phyloP scores from a whole-genome alignment of 2,113 vertebrate species.

The Lethenteron camtschaticum region DNA sequence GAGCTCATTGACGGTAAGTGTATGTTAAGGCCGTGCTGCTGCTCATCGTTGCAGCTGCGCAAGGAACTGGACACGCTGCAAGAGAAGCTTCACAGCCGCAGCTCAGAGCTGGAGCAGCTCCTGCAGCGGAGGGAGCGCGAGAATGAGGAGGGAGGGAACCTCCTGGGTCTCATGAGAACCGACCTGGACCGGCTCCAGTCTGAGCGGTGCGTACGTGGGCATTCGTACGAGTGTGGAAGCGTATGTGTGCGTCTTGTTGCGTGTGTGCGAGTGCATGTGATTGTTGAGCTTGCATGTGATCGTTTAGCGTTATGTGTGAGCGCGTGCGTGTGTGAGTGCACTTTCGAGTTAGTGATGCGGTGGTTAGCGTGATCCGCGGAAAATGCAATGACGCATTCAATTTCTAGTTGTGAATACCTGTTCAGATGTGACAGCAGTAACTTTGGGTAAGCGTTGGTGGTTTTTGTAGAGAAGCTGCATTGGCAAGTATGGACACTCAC shows the following conservation, averaged over 20 bases:
- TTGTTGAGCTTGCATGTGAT: not conserved
- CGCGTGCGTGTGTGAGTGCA: not conserved
- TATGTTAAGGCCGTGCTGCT: no score
- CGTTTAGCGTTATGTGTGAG: not conserved
- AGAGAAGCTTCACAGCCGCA: constrained; percentile 27
- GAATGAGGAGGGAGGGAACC: constrained; percentile 41
- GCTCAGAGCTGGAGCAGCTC: constrained; percentile 37
- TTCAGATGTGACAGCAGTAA: no score
- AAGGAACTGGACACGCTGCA: constrained; percentile 26
- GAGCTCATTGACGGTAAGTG: no score
- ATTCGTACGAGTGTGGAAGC: not conserved
- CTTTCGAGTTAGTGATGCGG: not conserved
- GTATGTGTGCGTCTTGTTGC: not conserved
- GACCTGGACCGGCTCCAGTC: constrained; percentile 32
- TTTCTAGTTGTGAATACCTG: no score
- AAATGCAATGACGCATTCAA: no score
- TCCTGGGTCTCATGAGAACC: constrained; percentile 43
- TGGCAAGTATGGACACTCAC: no score
- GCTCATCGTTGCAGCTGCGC: constrained; percentile 10
- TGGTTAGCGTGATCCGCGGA: no score
- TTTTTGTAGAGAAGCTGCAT: no score
- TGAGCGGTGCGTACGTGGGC: constrained; percentile 31
- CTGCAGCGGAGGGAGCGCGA: constrained; percentile 39
- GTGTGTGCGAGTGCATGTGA: not conserved
- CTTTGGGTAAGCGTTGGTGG: no score